Percentiles rank a stretch among this genome's conserved stretches.
Evolutionary conservation across 2,797 vertebrate species (phyloP).

Genomic region (Buceros bicornis): DNA sequence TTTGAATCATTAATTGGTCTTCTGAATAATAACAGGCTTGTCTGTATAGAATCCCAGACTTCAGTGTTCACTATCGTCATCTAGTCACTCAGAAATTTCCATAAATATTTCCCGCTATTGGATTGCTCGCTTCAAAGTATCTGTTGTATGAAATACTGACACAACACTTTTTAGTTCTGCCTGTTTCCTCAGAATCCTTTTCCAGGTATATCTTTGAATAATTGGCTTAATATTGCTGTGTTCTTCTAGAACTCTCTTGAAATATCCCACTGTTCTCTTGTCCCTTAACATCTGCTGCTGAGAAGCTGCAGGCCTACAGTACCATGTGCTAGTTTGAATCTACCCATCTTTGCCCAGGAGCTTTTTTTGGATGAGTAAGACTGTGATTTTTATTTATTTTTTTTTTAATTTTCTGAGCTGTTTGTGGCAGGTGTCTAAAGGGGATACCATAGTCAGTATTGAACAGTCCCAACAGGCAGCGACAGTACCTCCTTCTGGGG

Average conservation of each 20-base stretch:
- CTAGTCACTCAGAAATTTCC: background rate
- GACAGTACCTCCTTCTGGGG: background rate
- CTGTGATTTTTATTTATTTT: background rate
- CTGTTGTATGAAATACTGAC: background rate
- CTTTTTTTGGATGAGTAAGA: background rate
- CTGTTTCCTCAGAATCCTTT: background rate
- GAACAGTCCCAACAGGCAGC: background rate
- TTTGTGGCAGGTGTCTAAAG: background rate
- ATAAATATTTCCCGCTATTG: background rate
- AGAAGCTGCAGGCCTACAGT: background rate
- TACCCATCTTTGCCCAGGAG: background rate
- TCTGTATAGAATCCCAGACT: background rate
- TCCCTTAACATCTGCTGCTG: background rate
- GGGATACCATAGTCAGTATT: background rate
- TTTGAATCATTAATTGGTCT: conserved; percentile 7
- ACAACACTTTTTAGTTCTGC: background rate
- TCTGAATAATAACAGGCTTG: background rate
- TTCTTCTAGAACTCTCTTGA: background rate
- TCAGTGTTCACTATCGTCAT: background rate
- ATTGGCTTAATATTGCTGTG: background rate
- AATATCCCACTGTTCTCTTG: background rate
- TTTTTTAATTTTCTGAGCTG: background rate
- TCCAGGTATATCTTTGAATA: background rate
- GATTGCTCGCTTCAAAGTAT: background rate
- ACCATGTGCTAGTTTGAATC: background rate